Percentiles rank a stretch among this genome's conserved stretches.
Conservation (phyloP, 2,797 vertebrate species). For the Mycteria americana region DNA sequence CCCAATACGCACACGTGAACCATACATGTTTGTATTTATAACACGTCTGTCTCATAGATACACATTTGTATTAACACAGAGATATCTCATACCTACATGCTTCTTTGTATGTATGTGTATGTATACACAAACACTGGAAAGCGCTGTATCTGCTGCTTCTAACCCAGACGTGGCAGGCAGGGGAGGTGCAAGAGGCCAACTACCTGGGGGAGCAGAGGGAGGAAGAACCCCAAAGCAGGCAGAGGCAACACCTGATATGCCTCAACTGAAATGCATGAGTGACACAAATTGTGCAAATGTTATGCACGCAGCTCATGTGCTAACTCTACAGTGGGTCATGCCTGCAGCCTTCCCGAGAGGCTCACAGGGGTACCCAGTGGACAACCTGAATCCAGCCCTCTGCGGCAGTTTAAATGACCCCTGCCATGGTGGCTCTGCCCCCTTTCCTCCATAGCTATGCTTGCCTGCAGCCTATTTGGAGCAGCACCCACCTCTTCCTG, state of each 20-base stretch:
- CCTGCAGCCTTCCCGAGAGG: not conserved
- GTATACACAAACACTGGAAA: not conserved
- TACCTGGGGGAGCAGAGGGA: too few species aligned
- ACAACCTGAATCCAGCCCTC: not conserved
- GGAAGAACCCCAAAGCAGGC: not conserved
- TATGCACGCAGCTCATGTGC: not conserved
- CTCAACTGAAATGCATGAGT: not conserved
- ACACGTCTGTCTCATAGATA: fast-evolving
- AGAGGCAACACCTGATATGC: not conserved
- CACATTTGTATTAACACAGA: not conserved
- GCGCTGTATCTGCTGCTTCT: not conserved
- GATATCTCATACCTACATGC: fast-evolving
- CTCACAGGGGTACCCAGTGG: not conserved
- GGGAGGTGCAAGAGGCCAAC: not conserved
- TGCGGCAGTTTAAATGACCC: not conserved
- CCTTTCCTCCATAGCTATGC: not conserved
- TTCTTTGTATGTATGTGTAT: not conserved
- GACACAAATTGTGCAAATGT: not conserved
- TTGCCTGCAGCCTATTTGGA: not conserved
- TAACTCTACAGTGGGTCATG: not conserved
- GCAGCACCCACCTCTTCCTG: not conserved
- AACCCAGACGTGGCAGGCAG: not conserved
- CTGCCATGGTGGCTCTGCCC: fast-evolving
- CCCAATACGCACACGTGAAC: not conserved
- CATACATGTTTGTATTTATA: not conserved